Base-by-base conservation (phyloP, 1,140 invertebrate species). In the Gryllus bimaculatus region DNA sequence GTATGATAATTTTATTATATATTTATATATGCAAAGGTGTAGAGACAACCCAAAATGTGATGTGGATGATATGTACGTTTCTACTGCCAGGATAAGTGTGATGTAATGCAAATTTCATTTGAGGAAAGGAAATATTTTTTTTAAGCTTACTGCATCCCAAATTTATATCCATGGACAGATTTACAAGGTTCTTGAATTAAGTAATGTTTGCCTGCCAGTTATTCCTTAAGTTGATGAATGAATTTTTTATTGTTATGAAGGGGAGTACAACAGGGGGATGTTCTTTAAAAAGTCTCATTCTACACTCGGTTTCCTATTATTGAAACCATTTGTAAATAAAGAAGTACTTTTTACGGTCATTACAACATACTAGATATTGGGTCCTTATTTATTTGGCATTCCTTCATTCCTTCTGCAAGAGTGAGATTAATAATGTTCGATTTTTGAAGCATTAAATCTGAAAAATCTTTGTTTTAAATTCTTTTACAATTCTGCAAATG, bases 241-340 rank as follows among this genome's bases (percentile, higher is more conserved):
- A 48, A 20, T n/a, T 8, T n/a, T 77, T 48, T 48, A 77, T 77
- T 77, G 12, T 48, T 48, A 47, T 12, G 39, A 76, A 39, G 39
- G 13, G 75, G 39, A 47, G 74, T 8, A 54, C n/a, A 48, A 21
- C 47, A 74, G 13, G 47, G 8, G 78, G n/a, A 49, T 78, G 54
- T 78, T 78, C 48, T 78, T 78, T 78, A 48, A 47, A 77, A 20
- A 48, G 39, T 77, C 39, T 73, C 47, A 47, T 78, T 78, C 78
- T 10, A n/a, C 54, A 26, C 78, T 54, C 21, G 47, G 54, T 78
- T 26, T 78, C 78, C 78, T 49, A 78, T 78, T 78, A 49, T 78
- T 78, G 78, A 47, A 79, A 75, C 48, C 54, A 79, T 79, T 79
- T 79, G 79, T 79, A 79, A 79, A 79, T 79, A 79, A 79, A 79